Evolutionary conservation across 1,140 invertebrate genomes (phyloP), one percentile per base, ranked within the genome.

Genomic region (Lepidurus arcticus): DNA sequence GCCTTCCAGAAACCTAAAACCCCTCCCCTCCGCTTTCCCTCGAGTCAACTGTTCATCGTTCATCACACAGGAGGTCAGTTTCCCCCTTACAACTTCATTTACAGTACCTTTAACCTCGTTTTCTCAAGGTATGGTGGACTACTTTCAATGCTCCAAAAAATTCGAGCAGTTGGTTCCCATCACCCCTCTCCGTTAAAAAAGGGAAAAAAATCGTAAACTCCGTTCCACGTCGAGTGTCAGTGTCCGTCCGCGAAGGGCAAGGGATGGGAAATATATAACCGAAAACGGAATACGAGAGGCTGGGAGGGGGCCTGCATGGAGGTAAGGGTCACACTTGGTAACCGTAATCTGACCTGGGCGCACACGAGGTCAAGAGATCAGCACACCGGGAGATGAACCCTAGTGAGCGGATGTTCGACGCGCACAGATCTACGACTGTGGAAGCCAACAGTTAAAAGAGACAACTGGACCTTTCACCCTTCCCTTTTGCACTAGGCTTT

Each of bases 341-440:
- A 65, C 53, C 21, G 53, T n/a, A 65, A 65, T 65, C n/a, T 65
- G 53, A 65, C 53, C 53, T 65, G 9, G 8, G 0, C 53, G n/a
- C 53, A 65, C 53, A 65, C 53, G 53, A 65, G 53, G 53, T 65
- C 53, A 65, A 65, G 53, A 65, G 53, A 65, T 65, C 53, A 65
- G 53, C 13, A n/a, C 53, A 13, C 53, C 53, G n/a, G 16, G 53
- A 65, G 53, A 65, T 65, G 53, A 65, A 65, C 53, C 53, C 53
- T 65, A 9, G 53, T 21, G n/a, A 65, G 53, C 53, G 53, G 53
- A 65, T 65, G 53, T 65, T 21, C 53, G 21, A 21, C 16, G 53
- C 53, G 34, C n/a, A 21, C 53, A 65, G 53, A 65, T 21, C 53
- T 65, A 65, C 53, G 53, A 65, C 53, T 65, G 4, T n/a, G 21